A percentile compares a stretch with the other conserved stretches of the same genome.
phyloP scores from a whole-genome alignment of 2,113 vertebrate genomes.

The Charadrius vociferus region DNA sequence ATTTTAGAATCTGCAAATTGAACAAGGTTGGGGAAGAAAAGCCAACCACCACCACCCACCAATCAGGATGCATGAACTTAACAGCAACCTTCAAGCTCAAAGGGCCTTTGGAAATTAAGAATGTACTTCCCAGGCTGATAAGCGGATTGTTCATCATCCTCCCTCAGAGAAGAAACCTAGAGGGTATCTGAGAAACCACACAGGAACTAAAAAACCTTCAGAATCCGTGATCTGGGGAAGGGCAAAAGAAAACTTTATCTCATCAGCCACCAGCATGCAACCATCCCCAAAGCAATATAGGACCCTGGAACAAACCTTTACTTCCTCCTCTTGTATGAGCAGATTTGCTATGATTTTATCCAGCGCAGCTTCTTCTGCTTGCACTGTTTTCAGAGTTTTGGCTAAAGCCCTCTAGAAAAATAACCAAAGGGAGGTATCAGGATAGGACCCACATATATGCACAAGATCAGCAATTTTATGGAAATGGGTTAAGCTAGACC shows the following conservation, averaged over 20 bases:
- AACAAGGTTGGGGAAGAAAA: neutral
- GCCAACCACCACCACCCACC: neutral
- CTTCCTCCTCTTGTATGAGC: neutral
- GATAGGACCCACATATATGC: neutral
- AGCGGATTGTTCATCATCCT: neutral
- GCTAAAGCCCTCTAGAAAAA: neutral
- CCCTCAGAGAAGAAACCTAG: neutral
- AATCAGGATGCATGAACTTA: neutral
- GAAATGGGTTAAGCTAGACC: neutral
- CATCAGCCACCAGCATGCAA: neutral
- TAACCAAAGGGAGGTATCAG: neutral
- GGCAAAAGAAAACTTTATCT: neutral
- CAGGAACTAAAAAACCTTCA: neutral
- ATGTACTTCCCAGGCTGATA: neutral
- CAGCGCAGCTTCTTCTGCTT: neutral
- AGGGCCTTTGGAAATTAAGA: neutral
- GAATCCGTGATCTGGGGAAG: neutral
- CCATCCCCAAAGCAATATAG: neutral
- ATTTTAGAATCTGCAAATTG: neutral
- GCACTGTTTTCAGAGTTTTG: neutral
- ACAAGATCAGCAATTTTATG: neutral
- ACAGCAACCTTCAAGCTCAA: neutral
- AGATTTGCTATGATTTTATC: neutral
- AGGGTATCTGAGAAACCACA: neutral
- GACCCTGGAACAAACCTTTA: conserved; percentile 28